Base-by-base conservation (phyloP, 2,888 invertebrate species). In the Pristionchus arcanus region DNA sequence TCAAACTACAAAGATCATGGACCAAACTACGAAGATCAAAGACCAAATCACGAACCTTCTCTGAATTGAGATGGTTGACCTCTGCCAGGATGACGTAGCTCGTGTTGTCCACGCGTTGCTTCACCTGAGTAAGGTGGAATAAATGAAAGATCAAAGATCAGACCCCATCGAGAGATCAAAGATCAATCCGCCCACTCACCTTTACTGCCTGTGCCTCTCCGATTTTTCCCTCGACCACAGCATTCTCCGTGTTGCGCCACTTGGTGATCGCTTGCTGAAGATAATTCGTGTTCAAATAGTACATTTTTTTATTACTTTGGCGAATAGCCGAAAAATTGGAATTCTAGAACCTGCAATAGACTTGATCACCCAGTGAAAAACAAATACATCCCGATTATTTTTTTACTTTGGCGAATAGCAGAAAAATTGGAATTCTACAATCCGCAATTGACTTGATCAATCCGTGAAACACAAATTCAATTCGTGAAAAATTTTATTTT, bases 11-110 rank as follows among this genome's bases (percentile, higher is more conserved):
- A 59, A 31, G 21, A n/a, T n/a, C n/a, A n/a, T n/a, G n/a, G n/a
- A n/a, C n/a, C n/a, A n/a, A 28, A 11, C 68, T 16, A 31, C 5
- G 7, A 74, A 74, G 7, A 77, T 42, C 74, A 25, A 49, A 81
- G 49, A 53, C 7, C 49, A 66, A 37, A 63, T 3, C 21, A 71
- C 87, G 13, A 34, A 92, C 92, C 90, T 93, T 93, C 95, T 98
- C 98, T 49, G 96, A 96, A 95, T 98, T 98, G 95, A 99, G 98
- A 95, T 98, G 98, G 93, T 97, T 97, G 93, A 98, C 97, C 96
- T 99, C 99, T 89, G 98, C 98, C 95, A 98, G 96, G 91, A 98
- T 97, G 2, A 98, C 97, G 95, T 98, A 98, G 0, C 98, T 98
- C 94, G 98, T 97, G 28, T 98, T 97, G 95, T 99, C 98, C 0